A percentile compares a stretch with the other conserved stretches of the same genome.
Evolutionary conservation across 2,113 vertebrate species (phyloP).

Genomic region (Nesospiza acunhae): DNA sequence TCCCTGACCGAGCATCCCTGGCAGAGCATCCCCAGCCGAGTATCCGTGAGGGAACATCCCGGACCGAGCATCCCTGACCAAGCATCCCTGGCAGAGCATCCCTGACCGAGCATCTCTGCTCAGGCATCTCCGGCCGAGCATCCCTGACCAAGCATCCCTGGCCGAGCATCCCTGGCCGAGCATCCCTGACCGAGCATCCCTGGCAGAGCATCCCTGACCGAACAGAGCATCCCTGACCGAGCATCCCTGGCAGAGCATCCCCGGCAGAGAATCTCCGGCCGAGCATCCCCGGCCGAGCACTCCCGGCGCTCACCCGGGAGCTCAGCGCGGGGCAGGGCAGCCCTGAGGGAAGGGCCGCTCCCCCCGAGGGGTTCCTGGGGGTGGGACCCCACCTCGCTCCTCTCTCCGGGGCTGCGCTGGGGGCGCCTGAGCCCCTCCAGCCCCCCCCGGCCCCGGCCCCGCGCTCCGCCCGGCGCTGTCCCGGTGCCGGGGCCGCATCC

Average conservation of each 20-base stretch:
- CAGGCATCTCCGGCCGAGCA: fast-evolving
- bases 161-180: not conserved
- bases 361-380: not conserved
- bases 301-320: not conserved
- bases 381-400: not conserved
- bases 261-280: fast-evolving
- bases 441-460: not conserved
- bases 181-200: not conserved
- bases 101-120: fast-evolving
- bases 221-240: not conserved
- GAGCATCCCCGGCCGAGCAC: not conserved
- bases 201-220: fast-evolving
- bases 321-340: not conserved
- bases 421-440: not conserved
- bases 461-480: not conserved
- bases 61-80: fast-evolving
- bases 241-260: not conserved
- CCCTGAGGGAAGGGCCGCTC: not conserved
- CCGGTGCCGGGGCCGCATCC: conserved; percentile 4
- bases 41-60: not conserved
- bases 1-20: not conserved
- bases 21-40: not conserved
- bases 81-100: not conserved
- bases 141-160: not conserved
- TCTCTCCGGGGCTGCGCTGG: not conserved